Evolutionary conservation across 1,140 invertebrate species (phyloP).

Genomic region (Bombus pyrosoma): DNA sequence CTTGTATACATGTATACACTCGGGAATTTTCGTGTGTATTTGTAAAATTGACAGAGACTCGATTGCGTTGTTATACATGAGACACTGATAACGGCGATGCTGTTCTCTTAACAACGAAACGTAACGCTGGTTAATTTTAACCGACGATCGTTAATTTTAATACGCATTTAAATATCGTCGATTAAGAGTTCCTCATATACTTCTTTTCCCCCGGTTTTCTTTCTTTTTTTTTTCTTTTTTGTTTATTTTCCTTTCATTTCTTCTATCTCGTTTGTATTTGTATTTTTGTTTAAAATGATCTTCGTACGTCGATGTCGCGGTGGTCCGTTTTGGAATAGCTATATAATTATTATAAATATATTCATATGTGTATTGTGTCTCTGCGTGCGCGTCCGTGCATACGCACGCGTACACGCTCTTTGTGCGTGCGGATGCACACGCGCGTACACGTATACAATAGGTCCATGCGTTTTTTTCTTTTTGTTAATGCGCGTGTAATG

Average conservation of each 20-base stretch:
- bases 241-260: not conserved
- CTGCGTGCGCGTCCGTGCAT: constrained; percentile 21
- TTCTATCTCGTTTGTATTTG: constrained; percentile 34
- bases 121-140: constrained; percentile 45
- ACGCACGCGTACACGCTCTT: constrained; percentile 19
- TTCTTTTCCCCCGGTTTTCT: not conserved
- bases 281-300: constrained; percentile 53
- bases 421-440: constrained; percentile 44
- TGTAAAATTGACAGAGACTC: constrained; percentile 57
- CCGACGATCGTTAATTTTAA: constrained; percentile 59
- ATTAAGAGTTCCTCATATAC: constrained; percentile 18
- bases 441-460: constrained; percentile 74
- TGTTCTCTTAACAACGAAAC: constrained; percentile 43
- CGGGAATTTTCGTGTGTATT: constrained; percentile 13
- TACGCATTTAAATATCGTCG: constrained; percentile 28
- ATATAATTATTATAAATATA: constrained; percentile 78
- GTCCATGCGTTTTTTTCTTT: constrained; percentile 68
- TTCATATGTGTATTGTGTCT: constrained; percentile 69
- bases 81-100: constrained; percentile 58
- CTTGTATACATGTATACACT: constrained; percentile 40
- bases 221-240: not conserved
- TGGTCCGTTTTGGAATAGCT: constrained; percentile 77
- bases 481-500: constrained; percentile 73
- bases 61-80: constrained; percentile 67
- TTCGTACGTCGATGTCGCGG: constrained; percentile 68